Base-by-base conservation (phyloP, 2,888 invertebrate genomes). In the Heliothis peltigera region DNA sequence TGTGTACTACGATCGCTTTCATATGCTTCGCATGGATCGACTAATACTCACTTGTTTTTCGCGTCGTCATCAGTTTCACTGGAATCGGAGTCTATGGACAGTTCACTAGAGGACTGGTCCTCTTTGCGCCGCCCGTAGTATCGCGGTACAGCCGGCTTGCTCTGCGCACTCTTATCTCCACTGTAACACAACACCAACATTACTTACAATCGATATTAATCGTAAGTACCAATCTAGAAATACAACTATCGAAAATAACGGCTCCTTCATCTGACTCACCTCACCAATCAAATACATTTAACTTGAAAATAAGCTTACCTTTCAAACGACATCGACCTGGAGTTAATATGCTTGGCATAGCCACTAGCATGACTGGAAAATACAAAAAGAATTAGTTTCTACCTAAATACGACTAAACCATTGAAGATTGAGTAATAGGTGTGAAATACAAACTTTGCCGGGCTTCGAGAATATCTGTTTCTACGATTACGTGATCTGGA, bases 111-210 rank as follows among this genome's bases (percentile, higher is more conserved):
- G 0, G 95, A 95, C 63, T 88, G 87, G 77, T 95, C 95, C 51
- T 93, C 93, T 18, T 91, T 90, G 44, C 91, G 90, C 0, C 95
- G 90, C 0, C 95, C 95, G 82, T 95, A 95, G 89, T 95, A 95
- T 1, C 95, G 89, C 59, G 94, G 89, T 47, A 92, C 89, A 0
- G 83, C 46, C 1, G 85, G 82, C 77, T 84, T 83, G 32, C 71
- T 81, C 64, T 69, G 69, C 49, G 59, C 81, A 42, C 54, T 68
- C 78, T 72, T 81, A 21, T 84, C 83, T 25, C 68, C 76, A 76
- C 83, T 79, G 68, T 39, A 54, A 62, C 54, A 71, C 17, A 57
- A 71, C 39, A 64, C 52, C 51, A 18, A 55, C 18, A 49, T n/a
- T 47, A 57, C 43, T 70, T 73, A 70, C 35, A 21, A 15, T 46